Conservation (phyloP, 2,888 invertebrate species). For the Idaea dimidiata region DNA sequence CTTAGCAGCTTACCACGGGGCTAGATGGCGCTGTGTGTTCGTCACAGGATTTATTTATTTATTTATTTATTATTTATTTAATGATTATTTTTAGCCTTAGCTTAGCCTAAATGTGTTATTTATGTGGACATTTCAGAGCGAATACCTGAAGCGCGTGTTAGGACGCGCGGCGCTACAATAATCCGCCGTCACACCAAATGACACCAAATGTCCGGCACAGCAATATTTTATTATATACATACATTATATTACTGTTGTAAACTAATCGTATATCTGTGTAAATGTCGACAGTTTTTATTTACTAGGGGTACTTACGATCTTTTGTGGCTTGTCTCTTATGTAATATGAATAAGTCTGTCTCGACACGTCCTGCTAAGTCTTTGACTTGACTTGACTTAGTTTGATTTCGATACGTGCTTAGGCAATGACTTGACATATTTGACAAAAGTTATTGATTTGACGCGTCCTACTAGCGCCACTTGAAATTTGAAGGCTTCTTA, state of each 20-base stretch:
- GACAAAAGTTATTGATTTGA: no score
- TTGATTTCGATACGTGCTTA: no score
- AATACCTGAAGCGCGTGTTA: slow-evolving; percentile 9
- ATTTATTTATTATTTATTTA: no score
- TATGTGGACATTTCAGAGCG: slow-evolving; percentile 14
- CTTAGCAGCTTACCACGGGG: no score
- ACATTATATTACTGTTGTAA: slow-evolving; percentile 28
- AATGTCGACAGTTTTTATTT: slow-evolving; percentile 5
- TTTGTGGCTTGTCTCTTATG: neutral
- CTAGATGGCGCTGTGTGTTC: no score
- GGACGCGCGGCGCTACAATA: slow-evolving; percentile 19
- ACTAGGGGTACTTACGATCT: neutral
- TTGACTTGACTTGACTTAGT: neutral
- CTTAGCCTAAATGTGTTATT: no score
- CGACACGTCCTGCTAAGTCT: neutral
- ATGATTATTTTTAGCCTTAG: no score
- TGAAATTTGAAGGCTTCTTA: no score
- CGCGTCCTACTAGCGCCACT: no score
- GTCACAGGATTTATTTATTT: no score
- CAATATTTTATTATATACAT: slow-evolving; percentile 31
- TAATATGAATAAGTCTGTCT: neutral
- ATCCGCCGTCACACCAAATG: slow-evolving; percentile 27
- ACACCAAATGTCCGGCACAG: slow-evolving; percentile 44
- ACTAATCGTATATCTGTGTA: slow-evolving; percentile 17
- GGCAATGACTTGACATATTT: no score